Base-by-base conservation (phyloP, 2,113 vertebrate species). In the Myotis lucifugus region DNA sequence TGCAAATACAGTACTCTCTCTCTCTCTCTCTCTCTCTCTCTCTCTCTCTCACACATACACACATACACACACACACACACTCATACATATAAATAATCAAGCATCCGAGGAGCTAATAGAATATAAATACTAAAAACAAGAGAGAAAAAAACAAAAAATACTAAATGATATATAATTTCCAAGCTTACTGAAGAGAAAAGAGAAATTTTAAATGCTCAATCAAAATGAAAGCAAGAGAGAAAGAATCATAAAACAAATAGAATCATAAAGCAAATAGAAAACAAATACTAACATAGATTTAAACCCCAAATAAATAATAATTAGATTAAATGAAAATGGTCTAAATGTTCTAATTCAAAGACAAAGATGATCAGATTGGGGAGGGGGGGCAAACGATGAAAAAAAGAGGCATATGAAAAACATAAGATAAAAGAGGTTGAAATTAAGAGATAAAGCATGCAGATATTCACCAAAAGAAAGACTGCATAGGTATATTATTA, bases 181-280 rank as follows among this genome's bases (percentile, higher is more conserved):
- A 82, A 56, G 42, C 37, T 40, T 82, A 73, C 18, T 70, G 23
- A 64, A 13, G 42, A 90, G 32, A 37, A 77, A 84, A 88, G 19
- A 40, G 18, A 8, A 86, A 54, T 64, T 69, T 73, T 78, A 40
- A 83, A 77, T 67, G 3, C 3, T 59, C 23, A 32, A 66, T 34
- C 18, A 78, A 92, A 93, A 59, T 50, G 72, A 83, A 87, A 90
- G 10, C 23, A 93, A 86, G 46, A 48, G 23, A 81, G 21, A 89
- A 95, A 37, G 27, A 90, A 83, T 50, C 19, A 66, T 19, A 83
- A 76, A 88, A 88, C 19, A 83, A 91, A 37, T 7, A 96, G 37
- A 59, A 59, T 59, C 56, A 59, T 59, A 59, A 59, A 25, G 56
- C 14, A 82, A 73, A 56, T 69, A 37, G 37, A 88, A 83, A 76